Percentiles rank a stretch among this genome's conserved stretches.
Evolutionary conservation across 2,113 vertebrate species (phyloP).

Genomic region (Sander lucioperca): DNA sequence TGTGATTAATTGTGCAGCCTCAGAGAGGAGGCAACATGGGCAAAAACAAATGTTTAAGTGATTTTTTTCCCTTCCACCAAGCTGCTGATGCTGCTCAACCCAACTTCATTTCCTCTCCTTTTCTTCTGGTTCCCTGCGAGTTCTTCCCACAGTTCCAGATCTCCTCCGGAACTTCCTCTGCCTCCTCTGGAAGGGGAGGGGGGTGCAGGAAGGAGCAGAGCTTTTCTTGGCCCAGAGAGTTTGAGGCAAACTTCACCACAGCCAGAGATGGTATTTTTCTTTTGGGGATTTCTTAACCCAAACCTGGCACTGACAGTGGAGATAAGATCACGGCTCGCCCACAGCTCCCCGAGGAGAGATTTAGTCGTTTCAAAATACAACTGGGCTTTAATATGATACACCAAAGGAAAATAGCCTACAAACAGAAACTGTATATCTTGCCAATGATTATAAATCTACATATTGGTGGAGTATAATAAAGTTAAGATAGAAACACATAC

Average conservation of each 20-base stretch:
- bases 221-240: conserved; percentile 49
- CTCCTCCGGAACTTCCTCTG: conserved; percentile 34
- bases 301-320: neutral
- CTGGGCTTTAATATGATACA: neutral
- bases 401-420: neutral
- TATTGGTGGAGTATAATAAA: too few species aligned
- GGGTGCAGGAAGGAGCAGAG: conserved; percentile 7
- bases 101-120: conserved; percentile 29
- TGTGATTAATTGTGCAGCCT: too few species aligned
- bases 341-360: neutral
- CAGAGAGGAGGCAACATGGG: neutral
- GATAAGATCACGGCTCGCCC: neutral
- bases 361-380: neutral
- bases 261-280: conserved; percentile 5
- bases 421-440: neutral
- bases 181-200: neutral
- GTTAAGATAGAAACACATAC: too few species aligned
- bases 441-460: neutral
- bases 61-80: neutral
- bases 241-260: conserved; percentile 20
- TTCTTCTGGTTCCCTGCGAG: conserved; percentile 3
- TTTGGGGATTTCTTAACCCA: conserved; percentile 9
- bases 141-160: conserved; percentile 38
- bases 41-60: neutral
- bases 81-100: conserved; percentile 22